Conservation (phyloP, 2,888 invertebrate genomes). For the Bombyx huttoni region DNA sequence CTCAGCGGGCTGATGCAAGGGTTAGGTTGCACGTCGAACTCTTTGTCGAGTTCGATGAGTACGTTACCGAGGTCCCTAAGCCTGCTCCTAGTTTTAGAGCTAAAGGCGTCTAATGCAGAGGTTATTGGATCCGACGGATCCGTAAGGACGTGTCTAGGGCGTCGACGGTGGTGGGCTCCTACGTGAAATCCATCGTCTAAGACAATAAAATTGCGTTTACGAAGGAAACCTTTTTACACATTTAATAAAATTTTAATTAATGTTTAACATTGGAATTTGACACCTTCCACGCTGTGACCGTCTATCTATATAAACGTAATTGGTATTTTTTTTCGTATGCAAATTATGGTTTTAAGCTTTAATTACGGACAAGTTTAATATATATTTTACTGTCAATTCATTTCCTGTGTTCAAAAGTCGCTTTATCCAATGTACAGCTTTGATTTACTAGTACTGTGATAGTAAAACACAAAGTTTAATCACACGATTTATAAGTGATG, state of each 20-base stretch:
- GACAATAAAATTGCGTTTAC: background rate
- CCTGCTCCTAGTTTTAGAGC: too few species aligned
- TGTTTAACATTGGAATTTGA: background rate
- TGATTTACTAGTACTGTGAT: background rate
- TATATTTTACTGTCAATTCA: background rate
- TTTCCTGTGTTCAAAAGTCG: background rate
- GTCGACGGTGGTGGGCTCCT: too few species aligned
- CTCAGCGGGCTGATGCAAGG: too few species aligned
- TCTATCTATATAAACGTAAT: background rate
- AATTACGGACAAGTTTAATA: background rate
- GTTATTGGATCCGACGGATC: too few species aligned
- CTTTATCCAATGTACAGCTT: background rate
- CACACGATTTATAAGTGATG: too few species aligned
- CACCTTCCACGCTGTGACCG: background rate
- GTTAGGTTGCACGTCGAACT: too few species aligned
- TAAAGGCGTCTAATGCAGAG: too few species aligned
- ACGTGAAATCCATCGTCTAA: too few species aligned
- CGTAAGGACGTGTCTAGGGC: too few species aligned
- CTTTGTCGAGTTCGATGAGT: too few species aligned
- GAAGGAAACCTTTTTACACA: background rate
- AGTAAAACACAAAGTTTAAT: background rate
- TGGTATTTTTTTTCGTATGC: conserved; percentile 4
- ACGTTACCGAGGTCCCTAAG: too few species aligned
- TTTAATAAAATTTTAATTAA: background rate
- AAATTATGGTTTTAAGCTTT: conserved; percentile 1